Evolutionary conservation across 2,797 vertebrate species (phyloP).

Genomic region (Caiman crocodilus): DNA sequence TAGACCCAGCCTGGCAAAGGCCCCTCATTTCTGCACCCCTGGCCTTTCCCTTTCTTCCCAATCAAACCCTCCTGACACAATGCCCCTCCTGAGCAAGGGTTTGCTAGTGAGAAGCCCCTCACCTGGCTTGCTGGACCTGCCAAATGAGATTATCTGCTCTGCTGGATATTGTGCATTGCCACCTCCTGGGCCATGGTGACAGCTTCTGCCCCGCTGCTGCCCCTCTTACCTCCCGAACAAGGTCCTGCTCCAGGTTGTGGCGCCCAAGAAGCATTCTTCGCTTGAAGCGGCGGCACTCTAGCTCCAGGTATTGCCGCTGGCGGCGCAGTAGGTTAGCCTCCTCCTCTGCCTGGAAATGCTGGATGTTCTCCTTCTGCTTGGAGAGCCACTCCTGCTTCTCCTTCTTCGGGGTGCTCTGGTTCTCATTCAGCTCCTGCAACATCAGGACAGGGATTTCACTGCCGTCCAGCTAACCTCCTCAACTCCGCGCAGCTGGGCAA

Average conservation of each 20-base stretch:
- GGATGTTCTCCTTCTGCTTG: slow-evolving; percentile 99
- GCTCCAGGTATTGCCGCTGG: slow-evolving; percentile 96
- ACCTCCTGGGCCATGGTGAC: not conserved
- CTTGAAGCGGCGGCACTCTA: slow-evolving; percentile 97
- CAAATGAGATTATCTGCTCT: no score
- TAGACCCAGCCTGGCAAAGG: no score
- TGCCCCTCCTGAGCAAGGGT: not conserved
- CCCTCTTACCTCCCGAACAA: slow-evolving; percentile 90
- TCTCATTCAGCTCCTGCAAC: slow-evolving; percentile 94
- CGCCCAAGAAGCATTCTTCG: slow-evolving; percentile 95
- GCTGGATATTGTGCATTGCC: not conserved
- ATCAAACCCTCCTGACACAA: no score
- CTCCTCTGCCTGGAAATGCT: slow-evolving; percentile 98
- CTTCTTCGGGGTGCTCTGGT: slow-evolving; percentile 99
- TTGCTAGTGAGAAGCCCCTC: not conserved
- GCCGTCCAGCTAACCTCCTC: not conserved
- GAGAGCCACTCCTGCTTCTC: slow-evolving; percentile 99
- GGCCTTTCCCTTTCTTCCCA: no score
- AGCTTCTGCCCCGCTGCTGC: not conserved
- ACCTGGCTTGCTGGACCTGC: not conserved
- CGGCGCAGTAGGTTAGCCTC: slow-evolving; percentile 95
- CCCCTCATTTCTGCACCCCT: no score
- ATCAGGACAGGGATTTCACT: slow-evolving; percentile 24
- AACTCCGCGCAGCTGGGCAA: not conserved
- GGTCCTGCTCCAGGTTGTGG: slow-evolving; percentile 96